phyloP scores from a whole-genome alignment of 2,888 invertebrate species.

The Calameuta pallipes region DNA sequence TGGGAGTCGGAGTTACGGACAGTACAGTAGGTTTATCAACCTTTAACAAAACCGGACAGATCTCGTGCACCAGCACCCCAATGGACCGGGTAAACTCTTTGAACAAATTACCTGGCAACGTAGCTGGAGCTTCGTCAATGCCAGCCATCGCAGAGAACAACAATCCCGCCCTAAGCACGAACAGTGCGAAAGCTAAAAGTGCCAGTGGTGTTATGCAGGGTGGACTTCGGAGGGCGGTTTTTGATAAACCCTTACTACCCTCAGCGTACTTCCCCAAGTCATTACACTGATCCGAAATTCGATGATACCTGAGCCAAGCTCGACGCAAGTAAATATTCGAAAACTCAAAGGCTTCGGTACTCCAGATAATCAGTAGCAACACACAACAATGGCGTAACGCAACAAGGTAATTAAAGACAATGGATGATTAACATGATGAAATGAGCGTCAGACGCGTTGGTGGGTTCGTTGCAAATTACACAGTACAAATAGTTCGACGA shows the following conservation, averaged over 20 bases:
- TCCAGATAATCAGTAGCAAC: background rate
- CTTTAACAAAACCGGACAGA: constrained; percentile 57
- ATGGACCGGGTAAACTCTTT: constrained; percentile 56
- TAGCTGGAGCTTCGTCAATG: constrained; percentile 36
- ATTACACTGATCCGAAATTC: constrained; percentile 42
- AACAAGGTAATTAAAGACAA: background rate
- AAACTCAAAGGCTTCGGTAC: background rate
- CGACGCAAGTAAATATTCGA: background rate
- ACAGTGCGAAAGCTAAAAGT: constrained; percentile 55
- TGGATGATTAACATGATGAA: background rate
- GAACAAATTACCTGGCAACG: constrained; percentile 45
- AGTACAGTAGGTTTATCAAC: constrained; percentile 47
- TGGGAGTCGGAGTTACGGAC: constrained; percentile 53
- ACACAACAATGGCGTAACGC: background rate
- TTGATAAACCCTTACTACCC: constrained; percentile 59
- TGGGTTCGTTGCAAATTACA: background rate
- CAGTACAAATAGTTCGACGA: background rate
- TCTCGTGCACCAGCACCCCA: constrained; percentile 63
- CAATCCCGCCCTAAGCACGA: constrained; percentile 46
- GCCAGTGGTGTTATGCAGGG: constrained; percentile 50
- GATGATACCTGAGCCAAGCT: background rate
- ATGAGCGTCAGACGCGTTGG: background rate
- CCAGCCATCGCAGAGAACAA: constrained; percentile 56
- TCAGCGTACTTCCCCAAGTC: constrained; percentile 62
- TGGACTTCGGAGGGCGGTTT: constrained; percentile 55